Evolutionary conservation across 2,797 vertebrate species (phyloP), one percentile per base, ranked within the genome.

Genomic region (Gallinago solitaria): DNA sequence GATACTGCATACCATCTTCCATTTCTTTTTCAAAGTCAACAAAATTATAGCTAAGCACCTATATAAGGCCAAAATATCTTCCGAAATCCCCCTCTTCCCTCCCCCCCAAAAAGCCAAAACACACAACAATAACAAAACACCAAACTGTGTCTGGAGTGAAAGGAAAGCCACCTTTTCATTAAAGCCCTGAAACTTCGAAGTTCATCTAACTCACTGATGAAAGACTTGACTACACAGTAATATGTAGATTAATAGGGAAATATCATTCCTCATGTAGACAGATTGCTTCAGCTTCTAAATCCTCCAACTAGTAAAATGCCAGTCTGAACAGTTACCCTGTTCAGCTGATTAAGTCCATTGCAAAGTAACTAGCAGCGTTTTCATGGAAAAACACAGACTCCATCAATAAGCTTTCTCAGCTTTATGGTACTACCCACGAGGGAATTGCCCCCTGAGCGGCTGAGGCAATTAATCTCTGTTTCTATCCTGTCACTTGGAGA

Each of bases 381-480:
- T 86, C 47, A 56, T 48, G 59, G 80, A 90, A 86, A 93, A 95
- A 35, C 47, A 74, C 17, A 71, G 57, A 60, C 35, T 88, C 80
- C 51, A 85, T 90, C 77, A 71, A 65, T 76, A 96, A 79, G 9
- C 7, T 90, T 67, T 82, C 54, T 61, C 57, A 60, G 75, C 47
- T 87, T 96, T 91, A 65, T 51, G 60, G 9, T 84, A 54, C 54
- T 65, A 41, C 56, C 27, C 51, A 47, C 75, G 77, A 61, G 61
- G 59, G 70, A 80, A 93, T 94, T 93, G 47, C 9, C 83, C 51
- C 50, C 63, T 4, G 3, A 90, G 77, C 0, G 1, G 79, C 60
- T 78, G 56, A 94, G 56, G 43, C 50, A 64, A 77, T 95, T 96
- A 95, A 95, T 81, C 68, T 95, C 30, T 30, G 33, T 67, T 91